phyloP scores from a whole-genome alignment of 2,113 vertebrate species.

The Urocolius indicus region DNA sequence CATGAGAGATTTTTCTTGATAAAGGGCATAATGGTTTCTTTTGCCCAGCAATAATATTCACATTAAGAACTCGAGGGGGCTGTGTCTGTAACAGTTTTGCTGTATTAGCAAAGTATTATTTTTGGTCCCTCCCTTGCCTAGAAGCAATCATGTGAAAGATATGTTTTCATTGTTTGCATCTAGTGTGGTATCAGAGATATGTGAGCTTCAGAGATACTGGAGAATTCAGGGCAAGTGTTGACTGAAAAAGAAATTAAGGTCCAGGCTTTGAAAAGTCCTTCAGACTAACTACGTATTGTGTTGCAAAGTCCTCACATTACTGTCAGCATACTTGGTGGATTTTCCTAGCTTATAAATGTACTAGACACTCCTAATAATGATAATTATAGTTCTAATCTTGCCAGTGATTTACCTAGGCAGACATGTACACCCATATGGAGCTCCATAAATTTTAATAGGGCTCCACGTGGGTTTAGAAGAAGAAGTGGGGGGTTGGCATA shows the following conservation, averaged over 20 bases:
- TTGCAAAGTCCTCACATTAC: neutral
- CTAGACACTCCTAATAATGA: slow-evolving; percentile 55
- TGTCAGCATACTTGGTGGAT: neutral
- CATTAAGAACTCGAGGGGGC: neutral
- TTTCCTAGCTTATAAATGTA: slow-evolving; percentile 23
- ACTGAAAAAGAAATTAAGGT: neutral
- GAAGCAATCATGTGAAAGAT: neutral
- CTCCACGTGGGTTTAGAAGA: neutral
- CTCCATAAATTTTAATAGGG: slow-evolving; percentile 44
- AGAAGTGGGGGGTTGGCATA: neutral
- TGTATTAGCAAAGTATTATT: slow-evolving; percentile 5
- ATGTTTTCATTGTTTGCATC: neutral
- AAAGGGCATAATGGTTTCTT: neutral
- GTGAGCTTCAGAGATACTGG: neutral
- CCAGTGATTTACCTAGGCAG: slow-evolving; percentile 49
- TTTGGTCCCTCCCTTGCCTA: slow-evolving; percentile 16
- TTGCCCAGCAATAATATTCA: slow-evolving; percentile 1
- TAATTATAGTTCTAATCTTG: slow-evolving; percentile 43
- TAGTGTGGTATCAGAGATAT: neutral
- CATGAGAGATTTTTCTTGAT: neutral
- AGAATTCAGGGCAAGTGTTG: neutral
- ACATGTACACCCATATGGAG: slow-evolving; percentile 15
- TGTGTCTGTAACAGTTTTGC: neutral
- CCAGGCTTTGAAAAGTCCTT: neutral
- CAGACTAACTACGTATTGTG: neutral